Percentiles rank a stretch among this genome's conserved stretches.
Conservation (phyloP, 2,797 vertebrate species). For the Danio jaintianensis region DNA sequence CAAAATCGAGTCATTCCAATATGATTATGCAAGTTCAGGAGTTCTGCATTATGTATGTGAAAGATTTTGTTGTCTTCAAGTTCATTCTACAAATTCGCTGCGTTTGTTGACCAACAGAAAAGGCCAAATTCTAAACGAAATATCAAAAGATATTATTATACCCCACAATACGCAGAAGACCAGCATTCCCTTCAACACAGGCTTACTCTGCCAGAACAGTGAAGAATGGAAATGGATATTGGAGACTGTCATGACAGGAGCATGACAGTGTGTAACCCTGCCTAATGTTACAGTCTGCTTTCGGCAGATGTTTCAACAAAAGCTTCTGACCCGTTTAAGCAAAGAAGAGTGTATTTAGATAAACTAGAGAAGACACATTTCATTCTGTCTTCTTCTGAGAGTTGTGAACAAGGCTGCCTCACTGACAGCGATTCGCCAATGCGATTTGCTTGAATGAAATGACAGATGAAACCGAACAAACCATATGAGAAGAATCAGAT, state of each 20-base stretch:
- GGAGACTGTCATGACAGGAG: constrained; percentile 29
- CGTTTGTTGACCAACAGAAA: no score
- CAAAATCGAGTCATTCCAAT: no score
- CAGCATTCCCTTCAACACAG: background rate
- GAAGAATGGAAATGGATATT: constrained; percentile 21
- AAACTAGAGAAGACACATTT: constrained; percentile 24
- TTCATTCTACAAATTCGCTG: no score
- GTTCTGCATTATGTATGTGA: no score
- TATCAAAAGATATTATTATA: background rate
- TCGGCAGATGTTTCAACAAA: constrained; percentile 38
- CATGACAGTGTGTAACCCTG: constrained; percentile 21
- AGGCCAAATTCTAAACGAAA: no score
- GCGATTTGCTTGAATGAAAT: constrained; percentile 35
- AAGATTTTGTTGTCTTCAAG: no score
- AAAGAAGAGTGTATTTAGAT: constrained; percentile 17
- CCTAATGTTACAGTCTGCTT: constrained; percentile 29
- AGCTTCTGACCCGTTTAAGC: constrained; percentile 28
- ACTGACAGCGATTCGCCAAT: constrained; percentile 23
- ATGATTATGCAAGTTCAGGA: no score
- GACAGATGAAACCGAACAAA: constrained; percentile 29
- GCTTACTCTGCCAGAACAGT: background rate
- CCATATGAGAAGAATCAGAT: background rate
- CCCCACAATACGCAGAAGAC: background rate
- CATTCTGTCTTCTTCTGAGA: constrained; percentile 27
- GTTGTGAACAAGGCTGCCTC: background rate